Evolutionary conservation across 2,797 vertebrate species (phyloP), one percentile per base, ranked within the genome.

Genomic region (Enteromius afrohamiltoni): DNA sequence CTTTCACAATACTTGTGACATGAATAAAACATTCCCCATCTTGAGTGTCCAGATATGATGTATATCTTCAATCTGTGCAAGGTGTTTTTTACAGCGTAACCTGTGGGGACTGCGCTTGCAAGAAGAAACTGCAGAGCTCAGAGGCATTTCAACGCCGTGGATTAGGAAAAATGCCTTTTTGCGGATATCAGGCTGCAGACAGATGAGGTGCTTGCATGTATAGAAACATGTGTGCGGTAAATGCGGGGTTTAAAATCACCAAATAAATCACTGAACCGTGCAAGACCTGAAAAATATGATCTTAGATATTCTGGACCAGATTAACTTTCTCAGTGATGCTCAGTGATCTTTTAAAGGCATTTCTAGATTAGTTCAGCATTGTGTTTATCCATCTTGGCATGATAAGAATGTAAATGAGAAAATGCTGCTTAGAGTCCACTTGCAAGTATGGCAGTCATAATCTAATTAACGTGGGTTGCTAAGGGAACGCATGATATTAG

Each of bases 1-100:
- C 29, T 53, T 62, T 65, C 58, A 74, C 55, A 74, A 74, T 53
- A 37, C 26, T 64, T 49, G 55, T 62, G 70, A 64, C 60, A 82
- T 82, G 71, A 82, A 76, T 76, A 45, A 82, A 82, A 76, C 47
- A 55, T 82, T 75, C 31, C 16, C 29, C 47, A 67, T 67, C 60
- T 75, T 55, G 47, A 67, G 71, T 40, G 71, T 40, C 31, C 73
- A 82, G 47, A 76, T 76, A n/a, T 67, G 71, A 67, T 55, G 47
- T 45, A 65, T 82, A 67, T 82, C 69, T 74, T 74, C 31, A 51
- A 67, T 40, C 29, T 71, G 79, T 45, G 73, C 49, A 16, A 53
- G 21, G 70, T 82, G 58, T 58, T 76, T 81, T 80, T 62, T 62
- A 47, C 19, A 31, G 19, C 19, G 3, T 34, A 81, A 81, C 68